Conservation (phyloP, 1,140 invertebrate genomes). For the Eriocheir sinensis region DNA sequence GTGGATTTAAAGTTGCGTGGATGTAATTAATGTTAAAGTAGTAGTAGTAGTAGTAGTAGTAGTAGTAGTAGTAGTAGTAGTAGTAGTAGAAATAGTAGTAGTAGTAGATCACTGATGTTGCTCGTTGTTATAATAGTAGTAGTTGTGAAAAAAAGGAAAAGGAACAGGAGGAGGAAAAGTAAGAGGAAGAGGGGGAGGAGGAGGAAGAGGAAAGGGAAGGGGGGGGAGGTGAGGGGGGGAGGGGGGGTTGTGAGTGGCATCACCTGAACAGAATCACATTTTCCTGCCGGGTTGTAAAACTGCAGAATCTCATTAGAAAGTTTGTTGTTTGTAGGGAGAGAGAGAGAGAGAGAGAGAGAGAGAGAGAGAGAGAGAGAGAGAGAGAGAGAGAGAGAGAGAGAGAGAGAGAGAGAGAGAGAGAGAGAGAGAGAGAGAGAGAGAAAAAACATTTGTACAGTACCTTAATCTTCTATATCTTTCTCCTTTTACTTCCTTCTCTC, state of each 20-base stretch:
- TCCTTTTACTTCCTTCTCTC: neutral
- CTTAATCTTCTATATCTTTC: too few species aligned
- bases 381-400: conserved; percentile 22
- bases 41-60: conserved; percentile 9
- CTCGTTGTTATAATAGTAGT: neutral
- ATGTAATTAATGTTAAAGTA: neutral
- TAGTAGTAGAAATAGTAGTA: neutral
- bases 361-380: conserved; percentile 22
- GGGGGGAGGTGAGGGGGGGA: too few species aligned
- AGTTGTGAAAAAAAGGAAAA: neutral
- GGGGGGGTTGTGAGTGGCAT: neutral
- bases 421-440: neutral
- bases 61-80: conserved; percentile 1
- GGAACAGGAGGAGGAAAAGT: neutral
- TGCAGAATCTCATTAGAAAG: conserved; percentile 7
- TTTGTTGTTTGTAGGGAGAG: conserved; percentile 24
- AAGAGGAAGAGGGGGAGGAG: neutral
- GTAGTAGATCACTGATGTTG: too few species aligned
- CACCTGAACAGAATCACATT: conserved; percentile 24
- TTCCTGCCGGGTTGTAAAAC: neutral
- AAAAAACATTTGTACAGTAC: too few species aligned
- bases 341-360: conserved; percentile 13
- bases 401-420: conserved; percentile 4
- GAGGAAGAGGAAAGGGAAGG: neutral
- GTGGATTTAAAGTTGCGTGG: neutral